Evolutionary conservation across 2,797 vertebrate genomes (phyloP).

Genomic region (Pipistrellus pygmaeus): DNA sequence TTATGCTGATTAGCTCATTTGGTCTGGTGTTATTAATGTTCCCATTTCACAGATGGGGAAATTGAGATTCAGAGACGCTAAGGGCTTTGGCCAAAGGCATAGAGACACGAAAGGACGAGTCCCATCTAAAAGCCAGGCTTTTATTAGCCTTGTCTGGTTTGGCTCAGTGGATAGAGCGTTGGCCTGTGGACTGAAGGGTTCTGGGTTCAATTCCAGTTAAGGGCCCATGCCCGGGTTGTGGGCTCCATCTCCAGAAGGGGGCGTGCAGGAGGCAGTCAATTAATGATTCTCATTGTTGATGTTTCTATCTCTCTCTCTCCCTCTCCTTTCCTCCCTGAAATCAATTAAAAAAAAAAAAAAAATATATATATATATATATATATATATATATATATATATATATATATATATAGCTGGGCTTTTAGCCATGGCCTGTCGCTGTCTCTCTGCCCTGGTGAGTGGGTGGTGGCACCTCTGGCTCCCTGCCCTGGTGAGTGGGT

Average conservation of each 20-base stretch:
- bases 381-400: no score
- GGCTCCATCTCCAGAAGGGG: no score
- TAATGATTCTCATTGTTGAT: no score
- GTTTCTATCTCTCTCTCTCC: no score
- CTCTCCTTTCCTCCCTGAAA: no score
- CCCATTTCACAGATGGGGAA: conserved; percentile 49
- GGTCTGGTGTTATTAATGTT: background rate
- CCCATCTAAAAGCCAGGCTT: background rate
- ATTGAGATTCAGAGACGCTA: background rate
- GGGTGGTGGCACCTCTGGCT: background rate
- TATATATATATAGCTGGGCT: background rate
- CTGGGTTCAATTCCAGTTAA: no score
- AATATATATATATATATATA: no score
- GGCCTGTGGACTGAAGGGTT: no score
- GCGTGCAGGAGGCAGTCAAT: no score
- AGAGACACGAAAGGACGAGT: background rate
- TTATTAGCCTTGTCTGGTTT: background rate
- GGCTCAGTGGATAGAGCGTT: no score
- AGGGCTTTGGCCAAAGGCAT: background rate
- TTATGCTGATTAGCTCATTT: conserved; percentile 20
- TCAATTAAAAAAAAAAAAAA: no score
- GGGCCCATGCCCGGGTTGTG: no score
- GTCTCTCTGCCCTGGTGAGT: background rate
- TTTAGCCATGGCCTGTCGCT: background rate
- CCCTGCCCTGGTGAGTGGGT: background rate